These are phyloP conservation scores for Graptemys geographica DNA, from an alignment of 2,797 vertebrate species.

Conservation along the genomic window DNA sequence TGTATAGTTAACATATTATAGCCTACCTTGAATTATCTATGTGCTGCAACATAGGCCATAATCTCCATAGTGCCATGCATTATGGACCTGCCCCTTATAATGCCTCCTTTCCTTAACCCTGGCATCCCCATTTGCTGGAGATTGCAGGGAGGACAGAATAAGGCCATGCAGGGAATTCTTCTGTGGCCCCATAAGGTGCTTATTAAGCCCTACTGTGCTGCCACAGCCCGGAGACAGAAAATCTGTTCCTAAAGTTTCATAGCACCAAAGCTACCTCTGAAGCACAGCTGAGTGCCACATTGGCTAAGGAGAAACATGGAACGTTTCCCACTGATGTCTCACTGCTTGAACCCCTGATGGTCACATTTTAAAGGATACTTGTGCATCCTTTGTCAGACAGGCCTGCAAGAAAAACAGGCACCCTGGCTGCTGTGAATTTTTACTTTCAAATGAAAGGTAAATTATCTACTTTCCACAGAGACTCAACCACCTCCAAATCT, in stretches of 20 bases:
- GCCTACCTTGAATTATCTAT: not conserved
- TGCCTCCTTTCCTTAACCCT: not conserved
- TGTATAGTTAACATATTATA: not conserved
- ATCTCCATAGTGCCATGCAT: not conserved
- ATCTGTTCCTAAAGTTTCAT: not conserved
- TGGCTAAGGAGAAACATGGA: not conserved
- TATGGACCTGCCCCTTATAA: not conserved
- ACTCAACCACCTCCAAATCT: not conserved
- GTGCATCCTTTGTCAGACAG: not conserved
- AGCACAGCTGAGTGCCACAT: not conserved
- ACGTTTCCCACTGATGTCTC: not conserved
- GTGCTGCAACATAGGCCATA: not conserved
- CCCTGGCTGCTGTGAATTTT: not conserved
- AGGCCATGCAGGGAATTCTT: not conserved
- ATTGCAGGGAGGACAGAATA: not conserved
- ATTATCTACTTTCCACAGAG: not conserved
- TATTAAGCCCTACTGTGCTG: not conserved
- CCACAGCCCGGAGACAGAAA: not conserved
- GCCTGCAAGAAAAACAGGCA: no score
- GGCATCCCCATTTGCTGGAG: not conserved
- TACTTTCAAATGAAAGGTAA: not conserved
- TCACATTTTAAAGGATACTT: not conserved
- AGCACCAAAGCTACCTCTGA: not conserved
- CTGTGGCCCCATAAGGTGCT: not conserved
- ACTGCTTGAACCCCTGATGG: not conserved